Conservation (phyloP, 2,888 invertebrate species). For the Dexiosoma caninum region DNA sequence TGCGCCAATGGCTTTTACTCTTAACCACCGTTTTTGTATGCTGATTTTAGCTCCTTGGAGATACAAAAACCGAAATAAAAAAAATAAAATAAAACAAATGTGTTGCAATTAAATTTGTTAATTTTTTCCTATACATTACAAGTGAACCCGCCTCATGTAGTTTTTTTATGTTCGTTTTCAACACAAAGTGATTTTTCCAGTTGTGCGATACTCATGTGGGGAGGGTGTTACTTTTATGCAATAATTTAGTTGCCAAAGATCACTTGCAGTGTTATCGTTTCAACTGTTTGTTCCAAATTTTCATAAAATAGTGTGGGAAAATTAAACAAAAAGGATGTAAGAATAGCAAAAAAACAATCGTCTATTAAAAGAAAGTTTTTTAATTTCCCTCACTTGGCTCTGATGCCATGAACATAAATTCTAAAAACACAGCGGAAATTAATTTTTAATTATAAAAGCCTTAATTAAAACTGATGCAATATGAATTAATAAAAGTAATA, state of each 20-base stretch:
- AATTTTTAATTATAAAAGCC: too few relatives aligned
- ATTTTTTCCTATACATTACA: constrained; percentile 16
- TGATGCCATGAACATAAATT: too few relatives aligned
- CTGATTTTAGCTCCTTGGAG: constrained; percentile 38
- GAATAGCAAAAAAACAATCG: too few relatives aligned
- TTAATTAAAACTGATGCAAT: too few relatives aligned
- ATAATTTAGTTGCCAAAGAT: constrained; percentile 53
- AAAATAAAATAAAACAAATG: constrained; percentile 12
- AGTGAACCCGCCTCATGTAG: constrained; percentile 31
- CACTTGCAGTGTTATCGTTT: constrained; percentile 52
- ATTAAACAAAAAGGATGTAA: background rate
- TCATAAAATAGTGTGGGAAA: constrained; percentile 56
- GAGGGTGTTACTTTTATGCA: constrained; percentile 44
- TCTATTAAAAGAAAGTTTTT: too few relatives aligned
- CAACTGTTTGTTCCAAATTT: constrained; percentile 53
- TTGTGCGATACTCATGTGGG: background rate
- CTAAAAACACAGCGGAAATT: too few relatives aligned
- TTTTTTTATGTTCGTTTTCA: constrained; percentile 13
- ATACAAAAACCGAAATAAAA: background rate
- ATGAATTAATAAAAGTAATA: too few relatives aligned
- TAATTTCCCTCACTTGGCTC: too few relatives aligned
- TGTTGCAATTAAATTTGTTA: constrained; percentile 59
- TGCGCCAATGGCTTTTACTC: constrained; percentile 48
- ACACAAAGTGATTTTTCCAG: constrained; percentile 1
- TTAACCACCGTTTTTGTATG: constrained; percentile 10